These are phyloP conservation scores for Colistium nudipinnis DNA, from an alignment of 2,113 vertebrate genomes.

Conservation along the genomic window DNA sequence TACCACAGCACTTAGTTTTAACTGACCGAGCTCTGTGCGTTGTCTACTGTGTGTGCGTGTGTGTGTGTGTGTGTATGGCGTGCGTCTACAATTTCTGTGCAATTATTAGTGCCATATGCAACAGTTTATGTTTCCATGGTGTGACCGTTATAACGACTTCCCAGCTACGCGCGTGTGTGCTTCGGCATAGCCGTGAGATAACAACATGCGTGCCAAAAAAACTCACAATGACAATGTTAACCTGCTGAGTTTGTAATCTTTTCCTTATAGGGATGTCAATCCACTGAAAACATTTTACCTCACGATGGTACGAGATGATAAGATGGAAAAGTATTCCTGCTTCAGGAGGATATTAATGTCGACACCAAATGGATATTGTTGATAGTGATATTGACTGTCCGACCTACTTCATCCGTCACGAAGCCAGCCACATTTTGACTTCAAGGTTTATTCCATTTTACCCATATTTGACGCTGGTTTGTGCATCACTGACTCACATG, in stretches of 20 bases:
- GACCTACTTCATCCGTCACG: too few relatives aligned
- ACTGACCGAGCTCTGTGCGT: conserved; percentile 50
- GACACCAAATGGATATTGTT: conserved; percentile 2
- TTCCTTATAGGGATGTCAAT: too few relatives aligned
- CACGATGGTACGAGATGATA: neutral
- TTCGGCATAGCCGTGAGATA: too few relatives aligned
- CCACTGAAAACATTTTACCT: neutral
- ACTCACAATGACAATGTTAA: too few relatives aligned
- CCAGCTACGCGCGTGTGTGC: too few relatives aligned
- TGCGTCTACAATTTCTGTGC: neutral
- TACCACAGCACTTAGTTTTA: conserved; percentile 39
- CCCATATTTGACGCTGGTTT: neutral
- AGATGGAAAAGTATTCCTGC: neutral
- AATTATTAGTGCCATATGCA: neutral
- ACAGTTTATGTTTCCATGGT: neutral
- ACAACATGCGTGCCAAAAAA: too few relatives aligned
- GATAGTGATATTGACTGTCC: neutral
- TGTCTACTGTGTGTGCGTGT: conserved; percentile 1
- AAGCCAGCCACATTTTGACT: neutral
- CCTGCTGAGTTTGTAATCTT: too few relatives aligned
- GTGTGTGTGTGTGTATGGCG: neutral
- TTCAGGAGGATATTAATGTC: neutral
- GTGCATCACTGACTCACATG: conserved; percentile 10
- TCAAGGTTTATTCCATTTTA: neutral
- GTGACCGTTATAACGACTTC: neutral